Percentiles rank a stretch among this genome's conserved stretches.
These are phyloP conservation scores for Panopea generosa DNA, from an alignment of 2,888 invertebrate genomes.

Conservation along the genomic window DNA sequence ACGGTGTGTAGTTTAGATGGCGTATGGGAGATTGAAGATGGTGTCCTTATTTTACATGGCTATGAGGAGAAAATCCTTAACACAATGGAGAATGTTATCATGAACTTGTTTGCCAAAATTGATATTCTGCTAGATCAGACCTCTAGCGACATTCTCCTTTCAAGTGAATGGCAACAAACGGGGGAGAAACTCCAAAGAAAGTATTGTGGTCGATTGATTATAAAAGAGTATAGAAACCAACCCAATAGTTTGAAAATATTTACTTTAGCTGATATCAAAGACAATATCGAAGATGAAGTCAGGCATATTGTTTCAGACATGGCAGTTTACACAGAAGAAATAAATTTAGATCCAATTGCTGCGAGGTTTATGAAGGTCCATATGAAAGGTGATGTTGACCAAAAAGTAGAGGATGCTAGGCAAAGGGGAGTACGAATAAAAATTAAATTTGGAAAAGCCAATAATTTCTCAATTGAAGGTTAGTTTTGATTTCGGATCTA, in stretches of 20 bases:
- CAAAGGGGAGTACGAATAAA: too few species aligned
- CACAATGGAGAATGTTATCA: slow-evolving; percentile 33
- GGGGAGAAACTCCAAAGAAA: slow-evolving; percentile 20
- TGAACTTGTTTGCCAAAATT: slow-evolving; percentile 15
- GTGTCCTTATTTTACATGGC: slow-evolving; percentile 22
- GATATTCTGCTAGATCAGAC: slow-evolving; percentile 24
- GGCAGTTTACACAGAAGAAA: slow-evolving; percentile 30
- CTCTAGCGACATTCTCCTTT: slow-evolving; percentile 7
- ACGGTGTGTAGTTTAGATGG: slow-evolving; percentile 17
- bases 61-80: slow-evolving; percentile 22
- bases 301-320: slow-evolving; percentile 30
- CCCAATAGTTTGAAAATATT: slow-evolving; percentile 6
- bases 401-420: background rate
- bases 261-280: slow-evolving; percentile 12
- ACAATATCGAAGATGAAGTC: slow-evolving; percentile 20
- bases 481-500: too few species aligned
- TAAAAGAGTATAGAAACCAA: slow-evolving; percentile 5
- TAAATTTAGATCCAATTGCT: background rate
- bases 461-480: too few species aligned
- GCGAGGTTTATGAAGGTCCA: background rate
- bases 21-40: slow-evolving; percentile 37
- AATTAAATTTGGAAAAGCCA: too few species aligned
- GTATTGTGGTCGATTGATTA: slow-evolving; percentile 28
- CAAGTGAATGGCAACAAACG: slow-evolving; percentile 31
- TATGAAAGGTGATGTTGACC: background rate